Base-by-base conservation (phyloP, 2,113 vertebrate genomes). In the Micromys minutus region DNA sequence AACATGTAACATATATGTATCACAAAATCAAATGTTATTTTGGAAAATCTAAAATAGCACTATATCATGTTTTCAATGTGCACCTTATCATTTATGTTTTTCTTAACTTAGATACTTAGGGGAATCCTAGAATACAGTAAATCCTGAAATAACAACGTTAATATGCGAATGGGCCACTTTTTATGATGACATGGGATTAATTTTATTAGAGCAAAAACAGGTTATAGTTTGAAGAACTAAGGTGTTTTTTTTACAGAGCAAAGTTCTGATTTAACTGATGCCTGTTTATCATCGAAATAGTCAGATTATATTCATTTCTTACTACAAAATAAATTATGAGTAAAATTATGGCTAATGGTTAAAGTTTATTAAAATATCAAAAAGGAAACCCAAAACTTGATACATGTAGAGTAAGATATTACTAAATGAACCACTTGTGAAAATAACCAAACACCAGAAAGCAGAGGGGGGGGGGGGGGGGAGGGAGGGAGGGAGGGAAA, bases 231-330 rank as follows among this genome's bases (percentile, higher is more conserved):
- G 36, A 93, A 59, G 63, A 85, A 69, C 77, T 79, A 67, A 59
- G 4, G 15, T n/a, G 4, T n/a, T n/a, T 50, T 89, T 21, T 87
- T 80, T 55, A 80, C 4, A 77, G 4, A 87, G 45, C 45, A 93
- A 74, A 59, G 31, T 63, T 13, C 47, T 87, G 3, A 95, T 85
- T 95, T 19, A 85, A 95, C 61, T 22, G 26, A 52, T 90, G 91
- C 10, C 21, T 90, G 52, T 31, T 79, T 88, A 84, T 79, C 91
- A 85, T 57, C 34, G 31, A 24, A 95, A 76, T 80, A 92, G 72
- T 47, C 92, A 96, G 74, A 3, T 71, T 90, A 87, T 87, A 55
- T 24, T 79, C 93, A 13, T 67, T 93, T 94, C n/a, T 42, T 85
- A 89, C 7, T 24, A 91, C 17, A 9, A 71, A 67, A 77, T 26